These are phyloP conservation scores for Fragum fragum DNA, from an alignment of 2,888 invertebrate genomes.

Conservation along the genomic window DNA sequence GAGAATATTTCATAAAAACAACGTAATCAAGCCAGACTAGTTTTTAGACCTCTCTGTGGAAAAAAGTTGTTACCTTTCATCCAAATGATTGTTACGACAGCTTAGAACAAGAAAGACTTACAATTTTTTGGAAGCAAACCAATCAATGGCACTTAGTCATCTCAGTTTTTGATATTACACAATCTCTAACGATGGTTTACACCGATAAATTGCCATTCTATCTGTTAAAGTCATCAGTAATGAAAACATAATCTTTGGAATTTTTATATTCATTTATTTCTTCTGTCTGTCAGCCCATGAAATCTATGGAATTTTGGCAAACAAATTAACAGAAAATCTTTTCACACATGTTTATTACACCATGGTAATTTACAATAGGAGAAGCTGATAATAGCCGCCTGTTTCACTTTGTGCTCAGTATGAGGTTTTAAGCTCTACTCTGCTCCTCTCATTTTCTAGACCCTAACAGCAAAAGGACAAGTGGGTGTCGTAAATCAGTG, in stretches of 20 bases:
- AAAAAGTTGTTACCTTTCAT: not conserved
- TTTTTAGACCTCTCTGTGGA: not conserved
- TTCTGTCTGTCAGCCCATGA: constrained; percentile 61
- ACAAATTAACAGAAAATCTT: constrained; percentile 63
- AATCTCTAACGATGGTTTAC: constrained; percentile 45
- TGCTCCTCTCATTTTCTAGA: too few species aligned
- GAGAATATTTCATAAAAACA: not conserved
- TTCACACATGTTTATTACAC: constrained; percentile 63
- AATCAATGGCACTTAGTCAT: constrained; percentile 20
- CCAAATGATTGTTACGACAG: not conserved
- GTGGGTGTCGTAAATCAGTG: too few species aligned
- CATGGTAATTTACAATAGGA: constrained; percentile 56
- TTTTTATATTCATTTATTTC: constrained; percentile 66
- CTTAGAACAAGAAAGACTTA: not conserved
- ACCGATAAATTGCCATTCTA: constrained; percentile 42
- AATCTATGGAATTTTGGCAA: constrained; percentile 65
- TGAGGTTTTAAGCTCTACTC: not conserved
- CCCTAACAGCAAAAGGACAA: too few species aligned
- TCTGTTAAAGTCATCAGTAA: constrained; percentile 59
- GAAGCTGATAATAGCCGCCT: constrained; percentile 17
- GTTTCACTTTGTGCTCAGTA: not conserved
- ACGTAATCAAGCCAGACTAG: not conserved
- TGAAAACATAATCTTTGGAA: constrained; percentile 60
- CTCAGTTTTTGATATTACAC: constrained; percentile 26
- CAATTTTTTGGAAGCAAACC: not conserved